Evolutionary conservation across 2,797 vertebrate species (phyloP).

Genomic region (Florisuga fusca): DNA sequence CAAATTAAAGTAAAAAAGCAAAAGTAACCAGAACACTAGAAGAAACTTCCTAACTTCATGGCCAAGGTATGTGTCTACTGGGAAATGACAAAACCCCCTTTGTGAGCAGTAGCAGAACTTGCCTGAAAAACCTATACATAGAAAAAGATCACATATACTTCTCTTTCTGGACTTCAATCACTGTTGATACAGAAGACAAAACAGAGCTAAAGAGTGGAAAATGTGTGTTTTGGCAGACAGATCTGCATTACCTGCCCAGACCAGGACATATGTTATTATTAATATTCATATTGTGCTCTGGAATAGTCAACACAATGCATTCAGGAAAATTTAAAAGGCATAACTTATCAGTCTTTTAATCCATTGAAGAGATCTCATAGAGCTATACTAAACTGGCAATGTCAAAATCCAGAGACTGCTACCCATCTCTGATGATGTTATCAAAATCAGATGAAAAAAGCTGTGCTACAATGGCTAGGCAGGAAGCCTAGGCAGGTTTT

Average conservation of each 20-base stretch:
- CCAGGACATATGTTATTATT: not conserved
- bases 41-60: not conserved
- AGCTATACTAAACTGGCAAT: not conserved
- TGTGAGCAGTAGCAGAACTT: not conserved
- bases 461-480: not conserved
- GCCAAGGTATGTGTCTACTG: not conserved
- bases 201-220: not conserved
- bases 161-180: not conserved
- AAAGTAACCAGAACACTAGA: not conserved
- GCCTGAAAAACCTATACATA: not conserved
- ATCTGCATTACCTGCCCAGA: not conserved
- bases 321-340: not conserved
- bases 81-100: not conserved
- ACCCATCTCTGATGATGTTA: not conserved
- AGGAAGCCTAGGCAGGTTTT: constrained; percentile 21
- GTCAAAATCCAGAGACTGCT: constrained; percentile 8
- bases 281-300: constrained; percentile 14
- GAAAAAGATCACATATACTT: not conserved
- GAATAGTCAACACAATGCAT: not conserved
- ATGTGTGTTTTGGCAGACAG: not conserved
- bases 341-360: constrained; percentile 1
- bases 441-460: constrained; percentile 24
- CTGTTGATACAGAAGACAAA: not conserved
- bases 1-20: not conserved
- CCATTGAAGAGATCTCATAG: not conserved